phyloP scores from a whole-genome alignment of 2,113 vertebrate genomes.

The Pelecanoides urinatrix region DNA sequence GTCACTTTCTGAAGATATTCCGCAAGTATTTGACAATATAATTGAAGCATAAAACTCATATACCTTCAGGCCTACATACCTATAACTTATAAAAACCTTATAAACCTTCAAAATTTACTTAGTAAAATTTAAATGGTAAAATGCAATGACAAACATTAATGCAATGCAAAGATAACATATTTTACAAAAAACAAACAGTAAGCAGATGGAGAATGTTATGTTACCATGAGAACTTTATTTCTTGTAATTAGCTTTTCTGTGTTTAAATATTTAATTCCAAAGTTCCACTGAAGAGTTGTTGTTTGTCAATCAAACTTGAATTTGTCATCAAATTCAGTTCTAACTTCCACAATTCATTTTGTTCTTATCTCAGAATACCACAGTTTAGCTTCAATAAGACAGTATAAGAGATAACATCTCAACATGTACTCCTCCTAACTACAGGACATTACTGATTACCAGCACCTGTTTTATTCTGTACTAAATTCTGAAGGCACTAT shows the following conservation, averaged over 20 bases:
- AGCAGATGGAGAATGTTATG: not conserved
- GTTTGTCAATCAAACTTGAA: not conserved
- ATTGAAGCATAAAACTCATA: not conserved
- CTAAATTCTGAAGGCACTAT: not conserved
- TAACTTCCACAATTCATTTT: not conserved
- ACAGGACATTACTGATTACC: not conserved
- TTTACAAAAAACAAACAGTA: not conserved
- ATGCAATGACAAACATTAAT: not conserved
- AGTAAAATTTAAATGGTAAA: not conserved
- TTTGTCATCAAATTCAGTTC: not conserved
- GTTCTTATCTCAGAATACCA: not conserved
- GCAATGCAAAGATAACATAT: not conserved
- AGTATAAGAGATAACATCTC: not conserved
- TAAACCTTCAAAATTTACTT: not conserved
- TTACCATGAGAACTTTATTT: not conserved
- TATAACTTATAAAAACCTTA: not conserved
- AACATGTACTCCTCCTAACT: not conserved
- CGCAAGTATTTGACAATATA: not conserved
- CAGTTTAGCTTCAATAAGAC: not conserved
- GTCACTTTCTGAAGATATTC: not conserved
- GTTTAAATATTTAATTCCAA: not conserved
- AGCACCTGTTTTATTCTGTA: not conserved
- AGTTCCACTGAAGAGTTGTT: not conserved
- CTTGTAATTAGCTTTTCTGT: not conserved
- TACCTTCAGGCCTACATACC: not conserved